Percentiles rank a stretch among this genome's conserved stretches.
These are phyloP conservation scores for Redunca redunca DNA, from an alignment of 2,113 vertebrate genomes.

Conservation along the genomic window DNA sequence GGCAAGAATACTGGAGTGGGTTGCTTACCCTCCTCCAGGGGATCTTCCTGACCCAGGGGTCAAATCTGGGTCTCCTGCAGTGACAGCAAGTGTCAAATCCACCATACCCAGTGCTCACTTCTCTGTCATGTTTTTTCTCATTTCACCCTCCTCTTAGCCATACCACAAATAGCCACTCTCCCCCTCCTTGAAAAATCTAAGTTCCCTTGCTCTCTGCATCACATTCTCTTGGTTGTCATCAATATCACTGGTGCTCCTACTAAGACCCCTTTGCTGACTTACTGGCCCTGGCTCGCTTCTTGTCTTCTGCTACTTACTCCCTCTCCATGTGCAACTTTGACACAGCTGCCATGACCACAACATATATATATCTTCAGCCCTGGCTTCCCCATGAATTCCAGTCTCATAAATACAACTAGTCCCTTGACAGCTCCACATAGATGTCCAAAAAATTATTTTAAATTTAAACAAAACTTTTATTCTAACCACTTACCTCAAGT, in stretches of 20 bases:
- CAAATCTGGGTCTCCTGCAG: not conserved
- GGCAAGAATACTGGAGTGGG: not conserved
- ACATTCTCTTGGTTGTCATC: not conserved
- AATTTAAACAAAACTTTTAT: not conserved
- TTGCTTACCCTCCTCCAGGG: not conserved
- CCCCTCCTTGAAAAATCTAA: not conserved
- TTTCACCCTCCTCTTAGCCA: not conserved
- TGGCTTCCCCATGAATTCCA: accelerated
- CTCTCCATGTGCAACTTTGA: not conserved
- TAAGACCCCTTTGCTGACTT: not conserved
- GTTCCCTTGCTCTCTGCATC: not conserved
- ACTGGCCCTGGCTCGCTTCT: not conserved
- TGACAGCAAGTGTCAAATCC: not conserved
- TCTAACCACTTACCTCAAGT: not conserved
- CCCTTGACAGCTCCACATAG: not conserved
- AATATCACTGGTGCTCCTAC: accelerated
- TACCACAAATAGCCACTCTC: not conserved
- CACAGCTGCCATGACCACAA: not conserved
- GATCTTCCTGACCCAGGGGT: not conserved
- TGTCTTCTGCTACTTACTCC: not conserved
- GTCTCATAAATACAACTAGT: not conserved
- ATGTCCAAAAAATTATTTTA: not conserved
- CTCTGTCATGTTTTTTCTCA: not conserved
- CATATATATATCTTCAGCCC: no score
- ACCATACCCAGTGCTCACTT: not conserved